Conservation (phyloP, 2,113 vertebrate species). For the Zosterops hypoxanthus region DNA sequence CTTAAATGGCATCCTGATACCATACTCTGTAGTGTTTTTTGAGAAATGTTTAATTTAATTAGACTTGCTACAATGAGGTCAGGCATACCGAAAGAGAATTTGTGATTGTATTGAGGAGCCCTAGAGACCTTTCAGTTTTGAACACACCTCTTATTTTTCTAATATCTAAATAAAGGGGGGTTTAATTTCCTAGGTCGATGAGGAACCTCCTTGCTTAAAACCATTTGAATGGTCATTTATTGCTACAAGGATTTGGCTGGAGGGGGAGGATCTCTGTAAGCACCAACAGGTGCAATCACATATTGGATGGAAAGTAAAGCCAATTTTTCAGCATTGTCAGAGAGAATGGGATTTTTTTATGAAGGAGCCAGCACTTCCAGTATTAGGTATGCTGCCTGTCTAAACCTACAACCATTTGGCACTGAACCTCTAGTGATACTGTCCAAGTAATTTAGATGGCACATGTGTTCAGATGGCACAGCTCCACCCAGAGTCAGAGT, state of each 20-base stretch:
- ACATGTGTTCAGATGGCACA: conserved; percentile 69
- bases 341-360: conserved; percentile 3
- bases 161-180: background rate
- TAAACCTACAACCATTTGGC: conserved; percentile 58
- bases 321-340: conserved; percentile 39
- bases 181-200: background rate
- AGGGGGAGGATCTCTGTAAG: background rate
- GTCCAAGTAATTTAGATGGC: conserved; percentile 68
- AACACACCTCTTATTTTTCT: background rate
- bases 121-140: background rate
- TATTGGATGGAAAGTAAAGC: background rate
- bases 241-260: background rate
- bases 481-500: conserved; percentile 34
- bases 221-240: background rate
- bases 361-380: conserved; percentile 8
- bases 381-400: conserved; percentile 68
- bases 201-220: background rate
- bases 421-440: background rate
- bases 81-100: background rate
- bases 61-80: background rate
- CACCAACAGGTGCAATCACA: conserved; percentile 39
- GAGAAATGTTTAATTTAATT: background rate
- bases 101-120: background rate
- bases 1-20: background rate
- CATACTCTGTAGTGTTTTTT: background rate